Percentiles rank a stretch among this genome's conserved stretches.
phyloP scores from a whole-genome alignment of 2,888 invertebrate genomes.

The Unio pictorum region DNA sequence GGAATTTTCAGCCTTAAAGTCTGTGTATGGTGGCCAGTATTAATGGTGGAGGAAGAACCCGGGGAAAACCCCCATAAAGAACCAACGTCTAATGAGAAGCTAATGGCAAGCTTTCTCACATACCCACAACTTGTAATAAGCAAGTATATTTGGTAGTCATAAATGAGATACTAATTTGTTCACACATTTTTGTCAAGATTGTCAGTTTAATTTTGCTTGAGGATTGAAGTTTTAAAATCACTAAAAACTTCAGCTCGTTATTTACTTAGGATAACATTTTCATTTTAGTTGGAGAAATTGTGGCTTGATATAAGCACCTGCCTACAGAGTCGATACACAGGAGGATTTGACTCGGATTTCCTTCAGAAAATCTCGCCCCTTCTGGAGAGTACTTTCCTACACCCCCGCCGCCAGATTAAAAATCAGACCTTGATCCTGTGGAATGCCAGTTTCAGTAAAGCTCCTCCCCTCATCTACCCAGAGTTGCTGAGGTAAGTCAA shows the following conservation, averaged over 20 bases:
- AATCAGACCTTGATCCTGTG: conserved; percentile 59
- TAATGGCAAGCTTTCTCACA: no score
- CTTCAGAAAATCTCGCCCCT: conserved; percentile 56
- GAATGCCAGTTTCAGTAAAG: conserved; percentile 61
- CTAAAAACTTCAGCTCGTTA: background rate
- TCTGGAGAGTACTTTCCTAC: conserved; percentile 57
- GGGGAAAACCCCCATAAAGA: no score
- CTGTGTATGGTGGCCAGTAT: no score
- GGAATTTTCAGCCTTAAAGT: no score
- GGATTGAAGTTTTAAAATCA: background rate
- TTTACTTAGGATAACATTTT: background rate
- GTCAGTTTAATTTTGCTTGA: no score
- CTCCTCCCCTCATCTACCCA: conserved; percentile 54
- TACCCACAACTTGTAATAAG: no score
- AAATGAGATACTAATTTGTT: no score
- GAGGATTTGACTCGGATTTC: conserved; percentile 59
- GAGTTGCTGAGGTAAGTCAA: conserved; percentile 58
- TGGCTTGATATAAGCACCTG: conserved; percentile 60
- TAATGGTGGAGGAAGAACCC: no score
- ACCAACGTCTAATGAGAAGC: no score
- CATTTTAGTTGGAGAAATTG: conserved; percentile 61
- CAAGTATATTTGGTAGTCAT: no score
- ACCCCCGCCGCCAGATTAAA: conserved; percentile 57
- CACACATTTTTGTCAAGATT: no score
- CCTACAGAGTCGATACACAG: conserved; percentile 55